These are phyloP conservation scores for Corbicula japonica DNA, from an alignment of 2,888 invertebrate genomes.

Conservation along the genomic window DNA sequence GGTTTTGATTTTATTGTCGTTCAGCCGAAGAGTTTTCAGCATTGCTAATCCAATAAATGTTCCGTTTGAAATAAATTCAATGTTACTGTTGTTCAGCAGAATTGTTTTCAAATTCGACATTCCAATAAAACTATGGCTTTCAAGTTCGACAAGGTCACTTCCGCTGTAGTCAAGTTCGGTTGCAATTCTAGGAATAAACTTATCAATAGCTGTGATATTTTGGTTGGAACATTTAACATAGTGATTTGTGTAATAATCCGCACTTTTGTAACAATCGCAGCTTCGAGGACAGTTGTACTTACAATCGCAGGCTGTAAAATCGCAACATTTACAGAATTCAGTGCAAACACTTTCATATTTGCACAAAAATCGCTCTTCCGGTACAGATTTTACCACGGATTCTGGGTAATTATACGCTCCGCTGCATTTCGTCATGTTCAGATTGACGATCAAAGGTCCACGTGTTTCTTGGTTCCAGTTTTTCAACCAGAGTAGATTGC, in stretches of 20 bases:
- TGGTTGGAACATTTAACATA: slow-evolving; percentile 63
- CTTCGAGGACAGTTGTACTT: slow-evolving; percentile 72
- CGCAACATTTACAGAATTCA: slow-evolving; percentile 73
- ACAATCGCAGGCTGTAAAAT: slow-evolving; percentile 73
- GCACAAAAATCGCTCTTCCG: slow-evolving; percentile 72
- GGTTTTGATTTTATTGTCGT: slow-evolving; percentile 54
- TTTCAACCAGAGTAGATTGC: slow-evolving; percentile 74
- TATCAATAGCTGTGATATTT: slow-evolving; percentile 62
- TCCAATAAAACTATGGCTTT: slow-evolving; percentile 58
- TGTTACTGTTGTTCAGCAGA: slow-evolving; percentile 68
- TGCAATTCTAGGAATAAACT: slow-evolving; percentile 66
- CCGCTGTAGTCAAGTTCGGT: slow-evolving; percentile 73
- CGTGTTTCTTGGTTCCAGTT: slow-evolving; percentile 57
- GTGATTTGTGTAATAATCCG: slow-evolving; percentile 52
- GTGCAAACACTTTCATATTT: slow-evolving; percentile 71
- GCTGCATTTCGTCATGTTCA: slow-evolving; percentile 62
- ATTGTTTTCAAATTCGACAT: slow-evolving; percentile 54
- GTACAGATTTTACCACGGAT: slow-evolving; percentile 35
- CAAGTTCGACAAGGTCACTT: slow-evolving; percentile 63
- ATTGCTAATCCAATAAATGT: slow-evolving; percentile 73
- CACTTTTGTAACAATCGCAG: slow-evolving; percentile 71
- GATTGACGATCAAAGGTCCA: slow-evolving; percentile 65
- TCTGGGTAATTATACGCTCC: slow-evolving; percentile 56
- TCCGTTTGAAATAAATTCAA: slow-evolving; percentile 67
- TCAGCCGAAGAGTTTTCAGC: slow-evolving; percentile 57